Conservation (phyloP, 2,797 vertebrate species). For the Chelmon rostratus region DNA sequence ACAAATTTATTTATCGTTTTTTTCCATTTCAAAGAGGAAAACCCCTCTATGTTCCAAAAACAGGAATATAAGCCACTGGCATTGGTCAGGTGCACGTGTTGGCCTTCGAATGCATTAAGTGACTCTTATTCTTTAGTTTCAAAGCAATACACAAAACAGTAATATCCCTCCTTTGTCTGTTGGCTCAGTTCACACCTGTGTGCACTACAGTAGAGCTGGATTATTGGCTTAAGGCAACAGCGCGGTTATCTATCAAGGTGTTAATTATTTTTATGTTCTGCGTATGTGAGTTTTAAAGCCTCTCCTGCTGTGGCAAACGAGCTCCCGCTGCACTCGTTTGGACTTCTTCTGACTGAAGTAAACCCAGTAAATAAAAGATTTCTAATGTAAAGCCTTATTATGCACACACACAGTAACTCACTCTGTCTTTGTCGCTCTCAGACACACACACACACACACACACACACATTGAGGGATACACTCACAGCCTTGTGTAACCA, state of each 20-base stretch:
- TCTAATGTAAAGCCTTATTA: neutral
- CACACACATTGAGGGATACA: slow-evolving; percentile 45
- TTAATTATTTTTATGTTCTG: slow-evolving; percentile 22
- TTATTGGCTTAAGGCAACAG: neutral
- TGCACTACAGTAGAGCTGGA: neutral
- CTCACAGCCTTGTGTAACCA: slow-evolving; percentile 44
- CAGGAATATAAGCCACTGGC: neutral
- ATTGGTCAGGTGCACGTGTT: neutral
- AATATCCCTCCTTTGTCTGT: neutral
- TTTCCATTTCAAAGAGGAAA: neutral
- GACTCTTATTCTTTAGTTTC: neutral
- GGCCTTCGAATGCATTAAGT: neutral
- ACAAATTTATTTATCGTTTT: neutral
- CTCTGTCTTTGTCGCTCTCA: neutral
- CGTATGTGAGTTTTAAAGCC: slow-evolving; percentile 19
- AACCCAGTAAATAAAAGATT: slow-evolving; percentile 2
- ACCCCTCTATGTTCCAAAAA: neutral
- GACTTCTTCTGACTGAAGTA: slow-evolving; percentile 17
- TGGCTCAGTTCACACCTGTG: slow-evolving; percentile 9
- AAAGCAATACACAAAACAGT: neutral
- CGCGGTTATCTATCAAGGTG: slow-evolving; percentile 1
- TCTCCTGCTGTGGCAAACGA: slow-evolving; percentile 16
- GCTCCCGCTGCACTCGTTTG: neutral
- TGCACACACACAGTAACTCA: neutral
- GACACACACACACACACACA: neutral